Evolutionary conservation across 1,140 invertebrate genomes (phyloP), one percentile per base, ranked within the genome.

Genomic region (Drosophila murphyi): DNA sequence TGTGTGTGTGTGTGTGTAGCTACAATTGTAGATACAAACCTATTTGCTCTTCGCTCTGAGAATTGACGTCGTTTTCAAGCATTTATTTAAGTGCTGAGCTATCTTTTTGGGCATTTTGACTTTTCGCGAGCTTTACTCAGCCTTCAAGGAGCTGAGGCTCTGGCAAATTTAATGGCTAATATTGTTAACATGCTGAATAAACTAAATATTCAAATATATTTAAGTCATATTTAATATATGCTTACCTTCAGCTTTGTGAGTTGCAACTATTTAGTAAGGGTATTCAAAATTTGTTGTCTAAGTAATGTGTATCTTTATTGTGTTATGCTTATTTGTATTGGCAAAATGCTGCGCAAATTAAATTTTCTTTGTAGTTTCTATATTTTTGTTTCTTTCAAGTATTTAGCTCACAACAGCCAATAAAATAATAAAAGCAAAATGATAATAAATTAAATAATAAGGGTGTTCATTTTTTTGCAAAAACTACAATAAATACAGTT

Each of bases 331-430:
- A 64, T 64, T 70, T 71, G 51, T 47, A 67, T 72, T 67, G 56
- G 12, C 60, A 70, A 80, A 77, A 68, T 70, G 60, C 79, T 82
- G 79, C 78, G 79, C 74, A 82, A 81, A 82, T 81, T 57, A 54
- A 69, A 43, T 69, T 80, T 52, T 41, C 20, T 37, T 47, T 68
- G 4, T 55, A 28, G 20, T 20, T 20, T 20, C 20, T 55, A n/a
- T 39, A 2, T 59, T 59, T 28, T 31, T 35, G 37, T 10, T 62
- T 63, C 29, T 56, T 37, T 48, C 52, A 48, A 39, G 20, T 37
- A 6, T 51, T 48, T 7, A 12, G 54, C 67, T 59, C 47, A 69
- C 59, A 62, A 56, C 5, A 67, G 20, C 20, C 20, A 20, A 20
- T 20, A 20, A 20, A 20, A 20, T 20, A 20, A 20, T 20, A 20